These are phyloP conservation scores for Cataglyphis rosenhaueri DNA, from an alignment of 2,888 invertebrate genomes.

Conservation along the genomic window DNA sequence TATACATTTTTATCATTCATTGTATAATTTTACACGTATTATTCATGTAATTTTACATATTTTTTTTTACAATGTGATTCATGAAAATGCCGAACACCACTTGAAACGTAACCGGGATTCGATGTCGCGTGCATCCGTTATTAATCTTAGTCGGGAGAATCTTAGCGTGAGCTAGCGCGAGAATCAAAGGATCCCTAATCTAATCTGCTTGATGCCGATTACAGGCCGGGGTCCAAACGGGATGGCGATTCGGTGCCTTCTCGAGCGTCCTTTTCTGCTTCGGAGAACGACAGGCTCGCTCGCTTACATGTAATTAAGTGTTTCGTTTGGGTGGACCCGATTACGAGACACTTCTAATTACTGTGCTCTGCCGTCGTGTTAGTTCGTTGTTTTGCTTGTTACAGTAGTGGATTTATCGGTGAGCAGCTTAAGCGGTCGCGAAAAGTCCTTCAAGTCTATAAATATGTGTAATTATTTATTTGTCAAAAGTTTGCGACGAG, in stretches of 20 bases:
- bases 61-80: slow-evolving; percentile 42
- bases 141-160: slow-evolving; percentile 69
- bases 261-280: slow-evolving; percentile 33
- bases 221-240: slow-evolving; percentile 70
- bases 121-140: slow-evolving; percentile 72
- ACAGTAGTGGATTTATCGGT: slow-evolving; percentile 12
- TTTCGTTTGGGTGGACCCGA: slow-evolving; percentile 71
- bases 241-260: neutral
- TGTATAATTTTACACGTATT: neutral
- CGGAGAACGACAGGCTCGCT: slow-evolving; percentile 55
- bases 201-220: slow-evolving; percentile 79
- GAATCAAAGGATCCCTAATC: slow-evolving; percentile 80
- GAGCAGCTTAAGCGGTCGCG: neutral
- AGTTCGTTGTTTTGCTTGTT: slow-evolving; percentile 72
- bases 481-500: slow-evolving; percentile 3
- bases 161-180: slow-evolving; percentile 68
- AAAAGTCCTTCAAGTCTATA: neutral
- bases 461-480: neutral
- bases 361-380: slow-evolving; percentile 72
- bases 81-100: slow-evolving; percentile 1
- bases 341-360: slow-evolving; percentile 79
- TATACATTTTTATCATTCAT: neutral
- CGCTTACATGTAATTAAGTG: slow-evolving; percentile 79
- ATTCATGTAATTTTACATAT: neutral
- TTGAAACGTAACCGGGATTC: slow-evolving; percentile 47